phyloP scores from a whole-genome alignment of 2,113 vertebrate genomes.

The Carassius carassius region DNA sequence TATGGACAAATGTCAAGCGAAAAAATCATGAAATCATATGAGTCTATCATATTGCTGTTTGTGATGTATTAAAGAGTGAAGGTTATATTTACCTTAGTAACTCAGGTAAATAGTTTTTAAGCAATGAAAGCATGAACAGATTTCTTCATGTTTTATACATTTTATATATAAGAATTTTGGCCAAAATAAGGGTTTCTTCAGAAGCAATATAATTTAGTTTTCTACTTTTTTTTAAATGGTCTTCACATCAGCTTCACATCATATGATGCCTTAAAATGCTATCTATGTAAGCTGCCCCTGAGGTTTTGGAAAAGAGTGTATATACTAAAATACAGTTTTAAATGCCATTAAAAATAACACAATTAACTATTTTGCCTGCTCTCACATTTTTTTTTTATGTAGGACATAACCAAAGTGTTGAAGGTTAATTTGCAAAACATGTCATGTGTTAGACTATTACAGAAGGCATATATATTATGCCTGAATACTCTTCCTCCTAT shows the following conservation, averaged over 20 bases:
- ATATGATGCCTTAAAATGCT: not conserved
- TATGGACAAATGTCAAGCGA: not conserved
- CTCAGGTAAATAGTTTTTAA: not conserved
- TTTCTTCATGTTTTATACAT: no score
- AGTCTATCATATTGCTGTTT: not conserved
- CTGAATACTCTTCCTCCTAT: constrained; percentile 3
- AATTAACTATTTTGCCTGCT: not conserved
- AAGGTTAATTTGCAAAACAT: constrained; percentile 40
- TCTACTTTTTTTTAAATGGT: no score
- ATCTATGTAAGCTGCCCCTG: not conserved
- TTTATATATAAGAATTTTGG: no score
- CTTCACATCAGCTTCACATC: not conserved
- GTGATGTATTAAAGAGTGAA: not conserved
- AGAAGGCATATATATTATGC: not conserved
- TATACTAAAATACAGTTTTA: not conserved
- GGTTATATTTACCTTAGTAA: not conserved
- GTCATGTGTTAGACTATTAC: constrained; percentile 1
- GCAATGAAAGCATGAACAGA: no score
- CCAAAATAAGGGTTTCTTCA: no score
- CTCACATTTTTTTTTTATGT: constrained; percentile 11
- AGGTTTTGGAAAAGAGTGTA: not conserved
- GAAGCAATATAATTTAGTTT: no score
- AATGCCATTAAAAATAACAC: not conserved
- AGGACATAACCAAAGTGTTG: constrained; percentile 14
- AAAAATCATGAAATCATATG: not conserved